Evolutionary conservation across 2,113 vertebrate species (phyloP).

Genomic region (Nibea albiflora): DNA sequence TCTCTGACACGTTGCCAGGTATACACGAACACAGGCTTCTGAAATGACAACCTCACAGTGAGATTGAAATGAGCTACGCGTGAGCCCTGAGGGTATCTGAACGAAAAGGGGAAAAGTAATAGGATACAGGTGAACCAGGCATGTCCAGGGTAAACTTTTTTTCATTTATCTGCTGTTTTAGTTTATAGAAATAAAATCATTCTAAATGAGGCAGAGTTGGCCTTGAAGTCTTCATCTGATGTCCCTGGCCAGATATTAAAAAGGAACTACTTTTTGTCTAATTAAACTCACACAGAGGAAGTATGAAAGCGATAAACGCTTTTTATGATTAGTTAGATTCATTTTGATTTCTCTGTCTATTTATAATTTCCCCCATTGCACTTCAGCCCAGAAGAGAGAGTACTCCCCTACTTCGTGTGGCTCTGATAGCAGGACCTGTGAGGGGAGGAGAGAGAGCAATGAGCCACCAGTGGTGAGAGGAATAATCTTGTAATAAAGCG

Average conservation of each 20-base stretch:
- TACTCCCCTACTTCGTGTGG: constrained; percentile 83
- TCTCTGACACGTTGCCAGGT: constrained; percentile 88
- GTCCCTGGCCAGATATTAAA: not conserved
- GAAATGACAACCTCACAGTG: not conserved
- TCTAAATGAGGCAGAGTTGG: not conserved
- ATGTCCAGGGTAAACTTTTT: not conserved
- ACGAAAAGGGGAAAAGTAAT: not conserved
- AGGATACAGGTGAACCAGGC: not conserved
- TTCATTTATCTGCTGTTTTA: not conserved
- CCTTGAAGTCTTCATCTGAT: not conserved
- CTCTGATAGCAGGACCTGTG: constrained; percentile 84
- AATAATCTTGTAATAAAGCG: not conserved
- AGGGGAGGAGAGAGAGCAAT: constrained; percentile 84
- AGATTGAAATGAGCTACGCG: not conserved
- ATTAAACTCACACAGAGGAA: not conserved
- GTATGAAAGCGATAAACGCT: not conserved
- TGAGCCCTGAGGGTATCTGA: not conserved
- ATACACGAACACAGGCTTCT: constrained; percentile 18
- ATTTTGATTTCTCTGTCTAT: not conserved
- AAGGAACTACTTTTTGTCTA: not conserved
- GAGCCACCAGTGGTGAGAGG: constrained; percentile 88
- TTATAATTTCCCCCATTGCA: constrained; percentile 7
- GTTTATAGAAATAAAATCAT: not conserved
- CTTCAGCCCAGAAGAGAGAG: constrained; percentile 88
- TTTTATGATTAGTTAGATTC: not conserved